A percentile compares a stretch with the other conserved stretches of the same genome.
These are phyloP conservation scores for Chesias legatella DNA, from an alignment of 2,888 invertebrate genomes.

Conservation along the genomic window DNA sequence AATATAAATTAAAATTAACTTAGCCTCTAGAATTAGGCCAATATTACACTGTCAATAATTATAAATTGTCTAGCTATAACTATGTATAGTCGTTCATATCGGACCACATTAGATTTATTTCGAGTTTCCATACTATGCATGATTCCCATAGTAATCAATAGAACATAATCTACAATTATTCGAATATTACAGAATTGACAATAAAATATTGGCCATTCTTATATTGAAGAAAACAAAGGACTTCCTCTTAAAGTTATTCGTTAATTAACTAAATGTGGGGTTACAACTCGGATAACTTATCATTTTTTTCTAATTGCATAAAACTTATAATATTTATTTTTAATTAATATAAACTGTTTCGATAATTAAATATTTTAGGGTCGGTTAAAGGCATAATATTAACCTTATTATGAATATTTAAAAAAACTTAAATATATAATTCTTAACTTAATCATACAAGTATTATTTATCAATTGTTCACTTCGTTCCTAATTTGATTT, in stretches of 20 bases:
- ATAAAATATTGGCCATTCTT: constrained; percentile 9
- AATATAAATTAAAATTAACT: constrained; percentile 42
- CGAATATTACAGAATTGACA: constrained; percentile 1
- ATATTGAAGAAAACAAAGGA: background rate
- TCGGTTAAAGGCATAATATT: constrained; percentile 42
- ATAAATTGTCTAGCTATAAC: background rate
- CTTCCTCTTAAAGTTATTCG: background rate
- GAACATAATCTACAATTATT: too few species aligned
- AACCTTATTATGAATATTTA: constrained; percentile 6
- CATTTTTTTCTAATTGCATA: too few species aligned
- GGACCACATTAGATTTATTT: constrained; percentile 3
- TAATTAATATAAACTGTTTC: constrained; percentile 2
- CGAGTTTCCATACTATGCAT: constrained; percentile 3
- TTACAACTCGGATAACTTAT: background rate
- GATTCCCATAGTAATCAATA: background rate
- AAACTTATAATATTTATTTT: too few species aligned
- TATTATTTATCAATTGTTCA: too few species aligned
- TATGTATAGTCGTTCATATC: background rate
- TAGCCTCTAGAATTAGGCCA: constrained; percentile 54
- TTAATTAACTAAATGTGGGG: constrained; percentile 1
- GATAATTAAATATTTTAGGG: constrained; percentile 21
- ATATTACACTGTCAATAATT: constrained; percentile 13
- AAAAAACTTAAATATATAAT: background rate
- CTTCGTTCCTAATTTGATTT: background rate
- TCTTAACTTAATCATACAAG: constrained; percentile 10